Base-by-base conservation (phyloP, 2,113 vertebrate genomes). In the Leucopsar rothschildi region DNA sequence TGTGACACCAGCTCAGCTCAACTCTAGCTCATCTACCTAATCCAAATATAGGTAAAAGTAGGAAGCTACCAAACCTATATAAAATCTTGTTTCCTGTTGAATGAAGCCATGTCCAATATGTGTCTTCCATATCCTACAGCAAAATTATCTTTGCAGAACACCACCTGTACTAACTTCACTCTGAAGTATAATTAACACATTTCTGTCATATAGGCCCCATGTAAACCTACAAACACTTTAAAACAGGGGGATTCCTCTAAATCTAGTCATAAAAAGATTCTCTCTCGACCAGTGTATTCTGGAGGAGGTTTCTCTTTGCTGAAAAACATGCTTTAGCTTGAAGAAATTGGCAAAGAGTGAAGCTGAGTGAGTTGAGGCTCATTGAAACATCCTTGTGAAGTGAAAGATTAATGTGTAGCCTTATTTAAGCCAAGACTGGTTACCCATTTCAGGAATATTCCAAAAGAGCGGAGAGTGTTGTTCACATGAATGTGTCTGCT, bases 41-140 rank as follows among this genome's bases (percentile, higher is more conserved):
- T 77, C 39, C 39, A 9, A 81, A 56, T 33, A 56, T 12, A 19
- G 6, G 3, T 33, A 42, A 63, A 71, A 56, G 11, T 16, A 81
- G 33, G 27, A 89, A 82, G 25, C 27, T 59, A 42, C 16, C 25
- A 65, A 85, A 56, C 7, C 35, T 13, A 6, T 31, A 7, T 7
- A 57, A 75, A 76, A 35, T 73, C 59, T 85, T 9, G 2, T 42
- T 86, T 85, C 49, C 35, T 57, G 4, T 60, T 59, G 24, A 52
- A 45, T 0, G 0, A 89, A 89, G 13, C 28, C 6, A 5, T 33
- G 15, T 82, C 23, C 10, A 52, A 19, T 19, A 45, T 12, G 5
- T 7, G 7, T 4, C 17, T 82, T 68, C 29, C 8, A 12, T 57
- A 52, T 52, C 40, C 60, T 29, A n/a, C 6, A 53, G 35, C 24